Base-by-base conservation (phyloP, 2,888 invertebrate genomes). In the Gastracanthus pulcherrimus region DNA sequence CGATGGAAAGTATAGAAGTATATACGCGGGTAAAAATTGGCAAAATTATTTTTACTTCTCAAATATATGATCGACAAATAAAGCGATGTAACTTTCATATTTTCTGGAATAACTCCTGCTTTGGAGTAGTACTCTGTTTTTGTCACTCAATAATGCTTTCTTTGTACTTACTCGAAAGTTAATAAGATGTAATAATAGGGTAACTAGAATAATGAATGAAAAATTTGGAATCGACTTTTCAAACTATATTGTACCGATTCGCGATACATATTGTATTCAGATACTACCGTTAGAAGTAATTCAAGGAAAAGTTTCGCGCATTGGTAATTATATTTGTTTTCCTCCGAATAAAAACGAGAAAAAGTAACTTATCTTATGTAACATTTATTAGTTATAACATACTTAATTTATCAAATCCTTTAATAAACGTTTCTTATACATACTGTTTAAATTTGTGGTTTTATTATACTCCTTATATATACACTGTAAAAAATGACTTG, bases 71-170 rank as follows among this genome's bases (percentile, higher is more conserved):
- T 4, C 29, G 38, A 19, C 76, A 76, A 66, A 76, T 66, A 23
- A 76, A 64, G 38, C 9, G 66, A 66, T 13, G 13, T 16, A 76
- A 66, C 41, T 76, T n/a, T 51, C n/a, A 45, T 48, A 48, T 75
- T 36, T 58, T 41, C n/a, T 83, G 83, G 71, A 36, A 70, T 71
- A 29, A 79, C 19, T 38, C 13, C 23, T 9, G n/a, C n/a, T 72
- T 77, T 48, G 55, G 76, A 6, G 26, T 19, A 2, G 38, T 77
- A 31, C 16, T 66, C 38, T 81, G 55, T 70, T 77, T 60, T 41
- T 67, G 4, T 36, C 26, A 4, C 6, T 72, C 2, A 23, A 67
- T 45, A 38, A 64, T 19, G 19, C 9, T 5, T 23, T 45, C 5
- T 77, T 31, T 77, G 36, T 38, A 13, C 9, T 77, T 6, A 29